These are phyloP conservation scores for Drosophila orena DNA, from an alignment of 1,140 invertebrate species.

Conservation along the genomic window DNA sequence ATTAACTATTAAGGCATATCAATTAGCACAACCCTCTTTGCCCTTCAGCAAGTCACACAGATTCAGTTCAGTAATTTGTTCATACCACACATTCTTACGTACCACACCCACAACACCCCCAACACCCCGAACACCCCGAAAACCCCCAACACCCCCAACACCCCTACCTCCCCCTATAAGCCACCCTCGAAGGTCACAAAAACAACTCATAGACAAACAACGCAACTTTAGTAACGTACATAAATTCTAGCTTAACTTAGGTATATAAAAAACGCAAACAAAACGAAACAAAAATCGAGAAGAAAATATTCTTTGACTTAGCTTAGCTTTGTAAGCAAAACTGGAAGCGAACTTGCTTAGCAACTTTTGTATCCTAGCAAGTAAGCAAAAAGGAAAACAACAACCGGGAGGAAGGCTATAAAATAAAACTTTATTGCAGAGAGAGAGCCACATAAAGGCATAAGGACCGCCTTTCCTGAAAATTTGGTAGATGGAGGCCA, in stretches of 20 bases:
- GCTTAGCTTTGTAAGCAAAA: conserved; percentile 63
- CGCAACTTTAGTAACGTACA: conserved; percentile 45
- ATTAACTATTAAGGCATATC: conserved; percentile 51
- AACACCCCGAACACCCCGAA: no score
- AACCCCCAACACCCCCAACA: no score
- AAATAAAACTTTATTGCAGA: conserved; percentile 80
- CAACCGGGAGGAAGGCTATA: conserved; percentile 48
- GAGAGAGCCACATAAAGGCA: conserved; percentile 51
- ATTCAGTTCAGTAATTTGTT: conserved; percentile 21
- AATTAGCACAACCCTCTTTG: conserved; percentile 33
- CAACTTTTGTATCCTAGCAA: conserved; percentile 54
- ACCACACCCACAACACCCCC: neutral
- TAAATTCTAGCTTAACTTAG: conserved; percentile 60
- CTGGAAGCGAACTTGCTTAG: conserved; percentile 36
- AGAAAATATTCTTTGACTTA: conserved; percentile 53
- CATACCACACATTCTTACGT: conserved; percentile 20
- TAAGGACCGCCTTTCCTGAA: conserved; percentile 36
- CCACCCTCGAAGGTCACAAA: conserved; percentile 45
- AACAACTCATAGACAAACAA: conserved; percentile 52
- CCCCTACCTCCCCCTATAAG: neutral
- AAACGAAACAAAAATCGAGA: conserved; percentile 48
- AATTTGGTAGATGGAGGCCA: conserved; percentile 9
- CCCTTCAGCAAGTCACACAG: conserved; percentile 12
- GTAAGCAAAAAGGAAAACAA: conserved; percentile 48
- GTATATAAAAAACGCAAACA: conserved; percentile 51